phyloP scores from a whole-genome alignment of 2,797 vertebrate genomes.

The Trachurus trachurus region DNA sequence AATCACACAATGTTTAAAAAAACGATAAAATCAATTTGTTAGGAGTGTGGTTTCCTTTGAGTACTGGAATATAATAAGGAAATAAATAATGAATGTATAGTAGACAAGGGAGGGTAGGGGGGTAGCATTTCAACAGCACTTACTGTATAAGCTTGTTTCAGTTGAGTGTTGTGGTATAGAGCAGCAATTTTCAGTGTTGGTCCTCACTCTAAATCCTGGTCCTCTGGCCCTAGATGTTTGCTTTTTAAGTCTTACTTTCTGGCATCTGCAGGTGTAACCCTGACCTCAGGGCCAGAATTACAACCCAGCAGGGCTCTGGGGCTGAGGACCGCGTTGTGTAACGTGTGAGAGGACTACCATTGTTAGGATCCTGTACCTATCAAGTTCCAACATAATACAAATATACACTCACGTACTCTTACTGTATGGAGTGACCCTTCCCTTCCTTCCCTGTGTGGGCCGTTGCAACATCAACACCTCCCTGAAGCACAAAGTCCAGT shows the following conservation, averaged over 20 bases:
- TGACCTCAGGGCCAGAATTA: conserved; percentile 31
- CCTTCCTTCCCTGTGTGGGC: conserved; percentile 38
- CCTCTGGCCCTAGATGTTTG: conserved; percentile 39
- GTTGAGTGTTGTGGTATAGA: conserved; percentile 68
- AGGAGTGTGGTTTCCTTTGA: conserved; percentile 66
- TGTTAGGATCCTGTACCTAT: conserved; percentile 49
- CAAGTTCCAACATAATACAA: conserved; percentile 58
- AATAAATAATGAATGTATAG: conserved; percentile 80
- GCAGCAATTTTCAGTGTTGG: conserved; percentile 49
- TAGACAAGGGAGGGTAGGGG: conserved; percentile 40
- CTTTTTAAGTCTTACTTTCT: conserved; percentile 30
- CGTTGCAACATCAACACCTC: conserved; percentile 66
- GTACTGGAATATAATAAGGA: conserved; percentile 75
- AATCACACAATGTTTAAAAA: conserved; percentile 68
- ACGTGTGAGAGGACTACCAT: conserved; percentile 35
- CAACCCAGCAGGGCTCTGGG: conserved; percentile 43
- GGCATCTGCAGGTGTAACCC: conserved; percentile 25
- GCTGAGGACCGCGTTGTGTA: conserved; percentile 24
- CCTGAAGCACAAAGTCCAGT: conserved; percentile 79
- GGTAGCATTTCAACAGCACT: conserved; percentile 75
- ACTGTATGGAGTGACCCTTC: conserved; percentile 59
- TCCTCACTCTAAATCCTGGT: conserved; percentile 51
- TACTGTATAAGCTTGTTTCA: conserved; percentile 73
- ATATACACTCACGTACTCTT: conserved; percentile 65
- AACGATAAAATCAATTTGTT: conserved; percentile 59